Evolutionary conservation across 2,113 vertebrate species (phyloP), one percentile per base, ranked within the genome.

Genomic region (Amphiprion ocellaris): DNA sequence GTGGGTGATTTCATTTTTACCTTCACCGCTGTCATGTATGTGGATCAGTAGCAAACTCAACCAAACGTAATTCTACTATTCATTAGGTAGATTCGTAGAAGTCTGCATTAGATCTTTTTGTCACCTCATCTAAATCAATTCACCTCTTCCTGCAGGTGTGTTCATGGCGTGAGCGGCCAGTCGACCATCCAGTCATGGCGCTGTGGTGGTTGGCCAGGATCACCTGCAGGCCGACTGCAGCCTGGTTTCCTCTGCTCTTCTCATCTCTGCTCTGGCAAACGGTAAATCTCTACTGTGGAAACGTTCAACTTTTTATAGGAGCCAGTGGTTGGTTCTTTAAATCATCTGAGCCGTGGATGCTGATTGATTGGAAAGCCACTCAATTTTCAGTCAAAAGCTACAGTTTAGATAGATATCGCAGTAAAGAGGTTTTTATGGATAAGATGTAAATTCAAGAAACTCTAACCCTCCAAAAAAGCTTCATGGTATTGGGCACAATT

Each of bases 111-210:
- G 4, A 12, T 44, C 41, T 15, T 44, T 15, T n/a, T 73, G 12
- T 44, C 26, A 10, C 56, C 9, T 12, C 55, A 33, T 81, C 15
- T 66, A 21, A 67, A 49, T 75, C 39, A 1, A 16, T 16, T 16
- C 17, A 8, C 77, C 23, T 12, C 19, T 46, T 17, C 52, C 62
- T 79, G 46, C 84, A 94, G 93, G 89, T 82, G 58, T 79, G 77
- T 92, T 85, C 50, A 94, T 93, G 93, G 83, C 90, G 85, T 94
- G 88, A 94, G 70, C 44, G 4, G 30, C 63, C 68, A 65, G 39
- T 79, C 62, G 70, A 81, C 78, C 85, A 85, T 94, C 91, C 87
- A 86, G 87, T 84, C 73, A 91, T 90, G 88, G 88, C 83, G 49
- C 86, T 87, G 84, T 60, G 83, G 84, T 75, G 81, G 69, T 73